Conservation (phyloP, 2,888 invertebrate genomes). For the Thecocarcelia acutangulata region DNA sequence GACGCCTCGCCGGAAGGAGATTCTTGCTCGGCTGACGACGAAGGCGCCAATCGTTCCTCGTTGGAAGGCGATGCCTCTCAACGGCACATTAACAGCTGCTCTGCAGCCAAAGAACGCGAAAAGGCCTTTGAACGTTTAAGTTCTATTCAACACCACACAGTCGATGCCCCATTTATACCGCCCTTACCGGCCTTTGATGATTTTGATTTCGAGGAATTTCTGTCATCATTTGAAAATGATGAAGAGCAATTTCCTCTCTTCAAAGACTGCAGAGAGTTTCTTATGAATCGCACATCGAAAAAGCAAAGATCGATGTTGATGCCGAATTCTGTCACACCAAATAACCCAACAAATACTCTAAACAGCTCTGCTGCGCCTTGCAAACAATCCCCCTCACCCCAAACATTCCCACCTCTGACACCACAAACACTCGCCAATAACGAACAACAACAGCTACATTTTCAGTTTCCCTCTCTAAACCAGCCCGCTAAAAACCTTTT, state of each 20-base stretch:
- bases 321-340: slow-evolving; percentile 73
- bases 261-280: slow-evolving; percentile 81
- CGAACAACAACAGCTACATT: slow-evolving; percentile 39
- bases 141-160: slow-evolving; percentile 20
- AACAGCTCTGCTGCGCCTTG: slow-evolving; percentile 52
- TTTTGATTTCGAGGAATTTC: slow-evolving; percentile 85
- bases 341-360: slow-evolving; percentile 49
- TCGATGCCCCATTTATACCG: slow-evolving; percentile 72
- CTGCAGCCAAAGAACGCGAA: slow-evolving; percentile 65
- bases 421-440: slow-evolving; percentile 53
- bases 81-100: slow-evolving; percentile 71
- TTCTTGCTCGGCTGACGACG: slow-evolving; percentile 77
- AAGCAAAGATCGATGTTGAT: slow-evolving; percentile 77
- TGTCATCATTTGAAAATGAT: slow-evolving; percentile 86
- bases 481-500: slow-evolving; percentile 61
- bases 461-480: slow-evolving; percentile 67
- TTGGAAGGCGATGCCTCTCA: slow-evolving; percentile 74
- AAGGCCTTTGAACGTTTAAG: slow-evolving; percentile 59
- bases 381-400: slow-evolving; percentile 49
- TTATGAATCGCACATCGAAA: slow-evolving; percentile 79
- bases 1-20: slow-evolving; percentile 80
- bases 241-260: slow-evolving; percentile 83
- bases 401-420: slow-evolving; percentile 57
- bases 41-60: slow-evolving; percentile 76
- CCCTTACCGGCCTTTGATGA: slow-evolving; percentile 83